A percentile compares a stretch with the other conserved stretches of the same genome.
phyloP scores from a whole-genome alignment of 1,140 invertebrate species.

The Brachionus calyciflorus region DNA sequence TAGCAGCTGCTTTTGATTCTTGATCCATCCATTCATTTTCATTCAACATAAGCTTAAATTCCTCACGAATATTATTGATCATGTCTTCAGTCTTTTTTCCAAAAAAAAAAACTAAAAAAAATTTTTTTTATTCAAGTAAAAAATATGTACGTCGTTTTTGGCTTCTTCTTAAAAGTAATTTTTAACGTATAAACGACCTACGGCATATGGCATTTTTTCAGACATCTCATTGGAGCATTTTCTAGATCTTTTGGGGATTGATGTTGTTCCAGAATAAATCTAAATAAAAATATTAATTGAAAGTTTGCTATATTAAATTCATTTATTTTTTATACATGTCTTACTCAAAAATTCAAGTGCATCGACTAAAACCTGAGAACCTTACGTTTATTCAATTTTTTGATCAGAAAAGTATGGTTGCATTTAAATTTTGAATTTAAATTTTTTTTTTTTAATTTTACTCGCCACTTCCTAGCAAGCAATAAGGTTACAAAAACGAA shows the following conservation, averaged over 20 bases:
- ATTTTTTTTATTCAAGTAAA: neutral
- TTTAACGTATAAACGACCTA: constrained; percentile 87
- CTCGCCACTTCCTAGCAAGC: too few relatives aligned
- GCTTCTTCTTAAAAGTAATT: constrained; percentile 77
- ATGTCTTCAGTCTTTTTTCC: constrained; percentile 72
- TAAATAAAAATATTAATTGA: neutral
- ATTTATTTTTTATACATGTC: too few relatives aligned
- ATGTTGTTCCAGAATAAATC: constrained; percentile 10
- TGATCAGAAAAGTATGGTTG: too few relatives aligned
- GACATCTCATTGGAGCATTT: constrained; percentile 74
- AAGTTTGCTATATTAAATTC: too few relatives aligned
- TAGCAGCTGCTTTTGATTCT: constrained; percentile 72
- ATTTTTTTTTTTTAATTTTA: too few relatives aligned
- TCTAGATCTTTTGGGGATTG: neutral
- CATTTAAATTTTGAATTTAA: too few relatives aligned
- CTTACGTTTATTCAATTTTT: too few relatives aligned
- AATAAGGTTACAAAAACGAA: too few relatives aligned
- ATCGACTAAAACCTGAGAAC: too few relatives aligned
- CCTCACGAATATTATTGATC: constrained; percentile 73
- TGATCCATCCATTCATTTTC: constrained; percentile 74
- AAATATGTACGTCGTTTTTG: constrained; percentile 70
- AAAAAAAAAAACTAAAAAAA: constrained; percentile 43
- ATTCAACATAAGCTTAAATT: constrained; percentile 70
- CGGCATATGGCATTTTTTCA: constrained; percentile 78
- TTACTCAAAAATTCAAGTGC: too few relatives aligned